phyloP scores from a whole-genome alignment of 2,797 vertebrate genomes.

The Smutsia temminckii region DNA sequence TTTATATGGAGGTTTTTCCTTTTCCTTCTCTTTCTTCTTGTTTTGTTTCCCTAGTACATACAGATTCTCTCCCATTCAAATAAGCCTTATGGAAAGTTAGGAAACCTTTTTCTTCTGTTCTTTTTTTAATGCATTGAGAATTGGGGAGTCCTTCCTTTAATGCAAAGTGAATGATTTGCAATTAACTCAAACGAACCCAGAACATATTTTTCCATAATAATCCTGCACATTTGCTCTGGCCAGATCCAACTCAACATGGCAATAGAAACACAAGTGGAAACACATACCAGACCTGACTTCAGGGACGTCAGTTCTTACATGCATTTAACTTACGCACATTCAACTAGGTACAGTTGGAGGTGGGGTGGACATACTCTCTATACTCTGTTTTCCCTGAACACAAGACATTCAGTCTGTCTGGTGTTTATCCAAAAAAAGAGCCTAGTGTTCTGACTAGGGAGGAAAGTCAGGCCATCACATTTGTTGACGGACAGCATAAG shows the following conservation, averaged over 20 bases:
- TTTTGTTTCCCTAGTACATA: neutral
- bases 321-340: neutral
- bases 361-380: neutral
- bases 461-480: neutral
- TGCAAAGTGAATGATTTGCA: neutral
- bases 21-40: neutral
- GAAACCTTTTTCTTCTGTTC: neutral
- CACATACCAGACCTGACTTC: neutral
- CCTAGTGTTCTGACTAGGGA: neutral
- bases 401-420: neutral
- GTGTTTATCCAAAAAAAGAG: neutral
- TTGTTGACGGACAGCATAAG: neutral
- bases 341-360: neutral
- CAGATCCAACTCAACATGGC: neutral
- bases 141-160: neutral
- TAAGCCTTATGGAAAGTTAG: neutral
- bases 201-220: constrained; percentile 36
- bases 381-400: neutral
- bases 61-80: neutral
- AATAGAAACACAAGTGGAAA: neutral
- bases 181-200: constrained; percentile 32
- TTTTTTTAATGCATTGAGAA: neutral
- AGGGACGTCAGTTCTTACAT: neutral
- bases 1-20: neutral
- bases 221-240: neutral